Conservation (phyloP, 2,113 vertebrate species). For the Coregonus clupeaformis region DNA sequence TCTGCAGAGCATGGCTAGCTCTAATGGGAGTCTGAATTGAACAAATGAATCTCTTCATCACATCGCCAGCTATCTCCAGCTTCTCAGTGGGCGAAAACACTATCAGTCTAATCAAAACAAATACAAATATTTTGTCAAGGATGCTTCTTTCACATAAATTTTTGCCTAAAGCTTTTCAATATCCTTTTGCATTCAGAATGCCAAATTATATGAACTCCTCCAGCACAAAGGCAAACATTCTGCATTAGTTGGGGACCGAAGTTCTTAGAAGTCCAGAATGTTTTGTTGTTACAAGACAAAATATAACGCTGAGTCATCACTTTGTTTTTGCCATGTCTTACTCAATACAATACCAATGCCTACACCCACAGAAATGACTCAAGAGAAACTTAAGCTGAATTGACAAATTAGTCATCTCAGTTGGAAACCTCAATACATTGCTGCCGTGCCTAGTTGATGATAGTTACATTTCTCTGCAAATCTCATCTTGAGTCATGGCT, state of each 20-base stretch:
- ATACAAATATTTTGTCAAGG: conserved; percentile 24
- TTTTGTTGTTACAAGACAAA: background rate
- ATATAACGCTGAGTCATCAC: too few species aligned
- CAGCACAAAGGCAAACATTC: conserved; percentile 11
- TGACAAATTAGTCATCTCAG: background rate
- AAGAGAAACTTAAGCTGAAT: background rate
- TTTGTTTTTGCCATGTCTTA: background rate
- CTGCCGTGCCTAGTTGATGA: background rate
- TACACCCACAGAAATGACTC: too few species aligned
- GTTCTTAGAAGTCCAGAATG: background rate
- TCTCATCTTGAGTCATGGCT: background rate
- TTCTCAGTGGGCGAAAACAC: conserved; percentile 29
- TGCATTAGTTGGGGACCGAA: background rate
- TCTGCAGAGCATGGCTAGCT: conserved; percentile 26
- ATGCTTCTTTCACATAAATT: background rate
- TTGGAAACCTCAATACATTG: background rate
- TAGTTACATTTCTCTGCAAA: background rate
- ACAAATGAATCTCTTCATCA: conserved; percentile 53
- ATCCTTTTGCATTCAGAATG: background rate
- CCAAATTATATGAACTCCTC: background rate
- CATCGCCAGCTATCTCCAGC: conserved; percentile 15
- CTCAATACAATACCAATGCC: background rate
- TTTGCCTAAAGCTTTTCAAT: conserved; percentile 14
- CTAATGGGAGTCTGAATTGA: conserved; percentile 42
- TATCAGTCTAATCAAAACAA: conserved; percentile 47